Evolutionary conservation across 2,113 vertebrate species (phyloP).

Genomic region (Morone saxatilis): DNA sequence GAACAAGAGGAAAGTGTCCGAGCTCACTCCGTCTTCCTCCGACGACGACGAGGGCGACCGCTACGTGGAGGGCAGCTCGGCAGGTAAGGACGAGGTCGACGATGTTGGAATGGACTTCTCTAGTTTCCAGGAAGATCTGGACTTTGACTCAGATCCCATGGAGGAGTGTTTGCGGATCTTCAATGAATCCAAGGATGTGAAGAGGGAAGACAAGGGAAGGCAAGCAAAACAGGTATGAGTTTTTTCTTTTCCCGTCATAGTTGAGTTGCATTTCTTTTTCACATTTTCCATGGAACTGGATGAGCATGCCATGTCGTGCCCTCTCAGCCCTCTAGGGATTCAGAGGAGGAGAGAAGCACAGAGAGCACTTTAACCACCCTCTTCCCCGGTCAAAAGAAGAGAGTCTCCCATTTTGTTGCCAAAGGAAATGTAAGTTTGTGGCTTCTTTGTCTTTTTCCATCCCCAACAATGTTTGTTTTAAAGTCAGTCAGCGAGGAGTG

Average conservation of each 20-base stretch:
- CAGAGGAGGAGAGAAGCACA: constrained; percentile 82
- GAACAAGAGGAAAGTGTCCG: constrained; percentile 74
- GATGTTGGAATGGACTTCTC: constrained; percentile 82
- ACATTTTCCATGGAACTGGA: not conserved
- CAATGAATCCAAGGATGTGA: constrained; percentile 94
- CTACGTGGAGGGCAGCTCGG: constrained; percentile 36
- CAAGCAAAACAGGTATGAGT: constrained; percentile 90
- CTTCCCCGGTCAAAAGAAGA: constrained; percentile 94
- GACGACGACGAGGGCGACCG: constrained; percentile 75
- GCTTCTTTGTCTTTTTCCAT: not conserved
- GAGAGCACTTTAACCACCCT: constrained; percentile 89
- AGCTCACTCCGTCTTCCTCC: constrained; percentile 69
- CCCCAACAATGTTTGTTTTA: not conserved
- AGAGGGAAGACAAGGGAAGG: constrained; percentile 94
- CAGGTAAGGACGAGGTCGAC: constrained; percentile 55
- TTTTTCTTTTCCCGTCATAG: not conserved
- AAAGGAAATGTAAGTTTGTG: constrained; percentile 88
- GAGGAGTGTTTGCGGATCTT: constrained; percentile 98
- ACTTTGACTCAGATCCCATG: constrained; percentile 95
- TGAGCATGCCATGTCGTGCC: constrained; percentile 13
- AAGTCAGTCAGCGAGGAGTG: not conserved
- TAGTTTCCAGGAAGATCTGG: constrained; percentile 90
- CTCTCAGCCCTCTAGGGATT: constrained; percentile 76
- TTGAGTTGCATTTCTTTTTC: not conserved
- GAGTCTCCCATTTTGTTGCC: constrained; percentile 93